These are phyloP conservation scores for Zaprionus camerounensis DNA, from an alignment of 1,140 invertebrate species.

Conservation along the genomic window DNA sequence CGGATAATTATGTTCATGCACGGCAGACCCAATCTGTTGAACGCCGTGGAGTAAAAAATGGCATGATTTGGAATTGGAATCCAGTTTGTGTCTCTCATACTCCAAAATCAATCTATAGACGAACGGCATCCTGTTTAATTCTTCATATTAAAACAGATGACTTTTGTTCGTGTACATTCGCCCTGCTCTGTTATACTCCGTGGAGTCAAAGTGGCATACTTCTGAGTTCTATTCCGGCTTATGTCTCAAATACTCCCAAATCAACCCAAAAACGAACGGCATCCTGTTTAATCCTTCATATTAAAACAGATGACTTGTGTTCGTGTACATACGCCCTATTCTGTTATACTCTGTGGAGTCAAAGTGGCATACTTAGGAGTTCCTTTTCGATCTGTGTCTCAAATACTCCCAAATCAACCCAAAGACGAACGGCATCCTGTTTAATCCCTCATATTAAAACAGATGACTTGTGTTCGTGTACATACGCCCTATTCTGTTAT, in stretches of 20 bases:
- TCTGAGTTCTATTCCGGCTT: constrained; percentile 3
- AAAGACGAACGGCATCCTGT: constrained; percentile 46
- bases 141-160: constrained; percentile 37
- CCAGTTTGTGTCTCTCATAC: constrained; percentile 38
- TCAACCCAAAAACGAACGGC: constrained; percentile 49
- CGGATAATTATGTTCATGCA: constrained; percentile 52
- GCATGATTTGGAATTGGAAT: constrained; percentile 12
- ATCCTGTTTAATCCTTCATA: constrained; percentile 55
- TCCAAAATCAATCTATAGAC: constrained; percentile 26
- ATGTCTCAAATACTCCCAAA: constrained; percentile 66
- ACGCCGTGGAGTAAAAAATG: constrained; percentile 55
- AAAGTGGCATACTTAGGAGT: constrained; percentile 64
- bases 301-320: constrained; percentile 61
- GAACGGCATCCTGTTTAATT: constrained; percentile 43
- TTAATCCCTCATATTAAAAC: constrained; percentile 36
- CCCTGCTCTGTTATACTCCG: background rate
- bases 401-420: constrained; percentile 55
- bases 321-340: constrained; percentile 33
- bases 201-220: constrained; percentile 47
- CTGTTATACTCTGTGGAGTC: constrained; percentile 26
- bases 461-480: constrained; percentile 46
- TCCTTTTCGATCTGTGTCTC: constrained; percentile 48
- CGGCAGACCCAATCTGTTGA: constrained; percentile 10
- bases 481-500: background rate
- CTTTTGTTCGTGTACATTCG: constrained; percentile 36